phyloP scores from a whole-genome alignment of 2,797 vertebrate species.

The Acipenser oxyrinchus region DNA sequence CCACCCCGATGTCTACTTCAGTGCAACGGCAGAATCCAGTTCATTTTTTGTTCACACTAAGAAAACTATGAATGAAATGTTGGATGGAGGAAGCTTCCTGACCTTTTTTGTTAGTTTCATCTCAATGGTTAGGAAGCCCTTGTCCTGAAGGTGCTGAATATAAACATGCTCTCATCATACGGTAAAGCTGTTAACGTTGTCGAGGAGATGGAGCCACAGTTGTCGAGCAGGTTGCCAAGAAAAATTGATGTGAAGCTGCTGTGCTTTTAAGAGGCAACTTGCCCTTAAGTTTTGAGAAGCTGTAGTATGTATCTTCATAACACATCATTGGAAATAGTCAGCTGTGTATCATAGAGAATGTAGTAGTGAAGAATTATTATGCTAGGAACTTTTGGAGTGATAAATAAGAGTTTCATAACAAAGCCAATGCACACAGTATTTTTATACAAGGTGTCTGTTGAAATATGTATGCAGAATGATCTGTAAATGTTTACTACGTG shows the following conservation, averaged over 20 bases:
- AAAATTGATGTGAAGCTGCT: neutral
- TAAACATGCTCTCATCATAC: neutral
- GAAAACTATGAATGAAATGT: neutral
- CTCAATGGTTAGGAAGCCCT: neutral
- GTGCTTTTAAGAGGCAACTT: neutral
- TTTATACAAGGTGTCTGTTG: no score
- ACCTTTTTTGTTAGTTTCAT: neutral
- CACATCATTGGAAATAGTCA: constrained; percentile 9
- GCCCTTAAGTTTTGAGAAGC: constrained; percentile 16
- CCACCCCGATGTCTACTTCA: neutral
- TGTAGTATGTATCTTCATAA: constrained; percentile 28
- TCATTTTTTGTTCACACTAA: neutral
- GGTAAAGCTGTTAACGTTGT: neutral
- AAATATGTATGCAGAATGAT: no score
- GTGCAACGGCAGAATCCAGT: neutral
- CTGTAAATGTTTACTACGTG: no score
- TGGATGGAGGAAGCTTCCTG: neutral
- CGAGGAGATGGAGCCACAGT: neutral
- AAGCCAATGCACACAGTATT: no score
- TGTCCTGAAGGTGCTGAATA: neutral
- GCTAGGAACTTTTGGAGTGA: no score
- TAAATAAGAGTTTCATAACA: no score
- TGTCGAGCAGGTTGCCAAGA: neutral
- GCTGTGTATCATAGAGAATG: constrained; percentile 6
- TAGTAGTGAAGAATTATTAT: no score